Evolutionary conservation across 2,113 vertebrate genomes (phyloP), one percentile per base, ranked within the genome.

Genomic region (Cephalopterus ornatus): DNA sequence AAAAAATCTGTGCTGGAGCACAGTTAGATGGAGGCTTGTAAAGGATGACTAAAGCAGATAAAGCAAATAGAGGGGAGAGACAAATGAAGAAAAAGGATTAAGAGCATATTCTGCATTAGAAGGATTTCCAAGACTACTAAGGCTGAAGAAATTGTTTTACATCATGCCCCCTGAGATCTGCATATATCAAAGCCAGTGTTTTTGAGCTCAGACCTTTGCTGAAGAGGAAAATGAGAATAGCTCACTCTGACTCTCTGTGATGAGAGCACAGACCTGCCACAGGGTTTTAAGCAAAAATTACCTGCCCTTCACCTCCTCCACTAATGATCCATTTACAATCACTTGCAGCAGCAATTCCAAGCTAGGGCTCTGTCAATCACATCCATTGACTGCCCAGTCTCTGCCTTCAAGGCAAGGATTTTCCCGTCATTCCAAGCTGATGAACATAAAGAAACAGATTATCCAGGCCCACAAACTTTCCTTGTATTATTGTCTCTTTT

Each of bases 241-340:
- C 66, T 88, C 65, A 2, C 18, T 74, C 75, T 33, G 39, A 28
- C 47, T 50, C 14, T 27, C 66, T 30, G 22, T 12, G 52, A 17
- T 2, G n/a, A 65, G 8, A 82, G 33, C 94, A 91, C 23, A 21
- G 39, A 44, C 47, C 78, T 33, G 65, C 68, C 27, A 30, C 24
- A 24, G n/a, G 55, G 22, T 73, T 77, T 86, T 27, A 22, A 79
- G 33, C 16, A 42, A 22, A 62, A 41, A 9, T 90, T 79, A 99
- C 99, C 99, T 99, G 98, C 62, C 99, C 99, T 65, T 98, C 98
- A 46, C 98, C 99, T n/a, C 99, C 99, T 41, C 99, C 99, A 30
- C 98, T 99, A 85, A 99, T 39, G 59, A 99, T 97, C 87, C 97
- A 98, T 88, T 95, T 98, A 46, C 98, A 98, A 97, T 98, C 97